Base-by-base conservation (phyloP, 2,888 invertebrate species). In the Cerceris ruficornis region DNA sequence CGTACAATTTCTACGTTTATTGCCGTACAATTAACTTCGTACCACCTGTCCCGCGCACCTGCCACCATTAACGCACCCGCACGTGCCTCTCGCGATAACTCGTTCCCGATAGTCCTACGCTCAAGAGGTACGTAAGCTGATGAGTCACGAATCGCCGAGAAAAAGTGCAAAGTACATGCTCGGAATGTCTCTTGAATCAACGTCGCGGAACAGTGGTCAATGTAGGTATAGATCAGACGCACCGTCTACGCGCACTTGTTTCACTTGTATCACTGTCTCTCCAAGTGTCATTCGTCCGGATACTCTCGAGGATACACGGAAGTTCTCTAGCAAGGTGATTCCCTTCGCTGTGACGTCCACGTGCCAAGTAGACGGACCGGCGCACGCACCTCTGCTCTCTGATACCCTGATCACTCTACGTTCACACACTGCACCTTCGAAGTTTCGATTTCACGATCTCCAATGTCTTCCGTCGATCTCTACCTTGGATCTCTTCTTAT, bases 31-130 rank as follows among this genome's bases (percentile, higher is more conserved):
- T 79, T 70, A 69, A 76, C 72, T 80, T 59, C 61, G 54, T 76
- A 75, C 81, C 85, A 88, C 81, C 86, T 87, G 81, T 80, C 83
- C 81, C 68, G 75, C 69, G 74, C 87, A 87, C 86, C 86, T 86
- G 84, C 79, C 77, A 75, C 75, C 79, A 62, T 80, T 78, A 71
- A 72, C 64, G 75, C 83, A 75, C 82, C 77, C 77, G 72, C 85
- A 76, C 80, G 74, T 75, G 75, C 58, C 70, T 61, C 69, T 49
- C 28, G 39, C 62, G 50, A 15, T 57, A 52, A 66, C 54, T 54
- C 60, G 39, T 54, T 66, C 60, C 61, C 65, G 58, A 68, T 52
- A 55, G 62, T 74, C 66, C 52, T 41, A 57, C n/a, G 13, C 15
- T 7, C 39, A 49, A 50, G 2, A 42, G 4, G n/a, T 54, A 28